These are phyloP conservation scores for Poliocrania exsul DNA, from an alignment of 2,797 vertebrate genomes.

Conservation along the genomic window DNA sequence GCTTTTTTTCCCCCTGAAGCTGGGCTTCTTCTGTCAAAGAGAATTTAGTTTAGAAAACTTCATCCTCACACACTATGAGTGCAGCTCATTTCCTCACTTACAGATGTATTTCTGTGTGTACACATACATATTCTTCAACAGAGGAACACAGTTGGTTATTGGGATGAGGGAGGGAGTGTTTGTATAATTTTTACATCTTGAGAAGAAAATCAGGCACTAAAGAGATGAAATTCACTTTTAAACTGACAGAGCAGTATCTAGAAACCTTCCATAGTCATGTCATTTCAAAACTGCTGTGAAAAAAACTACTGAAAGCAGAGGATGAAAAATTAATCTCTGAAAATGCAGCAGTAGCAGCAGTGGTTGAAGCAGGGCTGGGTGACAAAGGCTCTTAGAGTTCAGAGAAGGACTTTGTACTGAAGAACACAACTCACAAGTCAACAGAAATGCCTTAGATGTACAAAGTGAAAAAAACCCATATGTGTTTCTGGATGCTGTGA, in stretches of 20 bases:
- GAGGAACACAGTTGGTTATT: not conserved
- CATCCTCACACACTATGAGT: not conserved
- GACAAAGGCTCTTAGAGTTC: conserved; percentile 5
- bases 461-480: not conserved
- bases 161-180: not conserved
- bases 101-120: not conserved
- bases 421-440: not conserved
- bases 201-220: not conserved
- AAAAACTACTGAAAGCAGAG: not conserved
- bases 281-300: conserved; percentile 1
- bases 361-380: not conserved
- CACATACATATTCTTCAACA: not conserved
- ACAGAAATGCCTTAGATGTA: not conserved
- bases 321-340: conserved; percentile 15
- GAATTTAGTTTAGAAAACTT: conserved; percentile 33
- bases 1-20: not conserved
- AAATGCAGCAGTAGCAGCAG: not conserved
- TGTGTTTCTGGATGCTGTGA: not conserved
- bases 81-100: conserved; percentile 15
- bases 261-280: not conserved
- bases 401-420: not conserved
- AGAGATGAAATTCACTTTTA: not conserved
- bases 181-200: not conserved
- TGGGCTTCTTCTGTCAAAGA: conserved; percentile 16
- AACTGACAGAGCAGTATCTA: not conserved